Evolutionary conservation across 2,888 invertebrate species (phyloP).

Genomic region (Nemurella pictetii): DNA sequence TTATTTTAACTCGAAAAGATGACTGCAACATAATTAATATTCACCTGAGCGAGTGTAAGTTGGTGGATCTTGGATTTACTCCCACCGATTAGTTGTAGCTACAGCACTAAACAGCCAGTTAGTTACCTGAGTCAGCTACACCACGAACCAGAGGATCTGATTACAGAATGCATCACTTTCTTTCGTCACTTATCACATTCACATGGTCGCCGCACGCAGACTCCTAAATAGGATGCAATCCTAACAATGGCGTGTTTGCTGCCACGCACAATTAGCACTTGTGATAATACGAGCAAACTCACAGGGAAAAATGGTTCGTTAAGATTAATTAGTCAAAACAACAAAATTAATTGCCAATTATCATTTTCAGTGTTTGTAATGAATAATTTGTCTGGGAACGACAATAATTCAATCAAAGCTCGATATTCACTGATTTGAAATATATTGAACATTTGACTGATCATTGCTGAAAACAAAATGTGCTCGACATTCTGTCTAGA

Average conservation of each 20-base stretch:
- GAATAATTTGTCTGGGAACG: neutral
- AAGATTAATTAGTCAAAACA: neutral
- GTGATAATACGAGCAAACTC: conserved; percentile 1
- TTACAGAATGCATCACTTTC: conserved; percentile 12
- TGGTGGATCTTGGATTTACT: neutral
- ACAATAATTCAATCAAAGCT: no score
- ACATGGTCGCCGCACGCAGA: conserved; percentile 9
- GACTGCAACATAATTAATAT: conserved; percentile 4
- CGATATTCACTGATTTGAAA: no score
- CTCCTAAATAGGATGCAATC: conserved; percentile 3
- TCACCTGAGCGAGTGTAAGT: neutral
- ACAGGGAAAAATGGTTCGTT: neutral
- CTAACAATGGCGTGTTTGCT: conserved; percentile 1
- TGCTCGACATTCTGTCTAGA: no score
- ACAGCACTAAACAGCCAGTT: neutral
- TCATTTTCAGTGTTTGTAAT: neutral
- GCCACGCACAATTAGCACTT: neutral
- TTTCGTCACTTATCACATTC: conserved; percentile 4
- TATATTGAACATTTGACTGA: no score
- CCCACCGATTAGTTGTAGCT: neutral
- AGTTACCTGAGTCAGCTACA: neutral
- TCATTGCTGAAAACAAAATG: no score
- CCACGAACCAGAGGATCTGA: neutral
- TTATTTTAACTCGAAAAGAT: neutral
- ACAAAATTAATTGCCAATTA: neutral